Conservation (phyloP, 2,797 vertebrate genomes). For the Parotocinclus haroldoi region DNA sequence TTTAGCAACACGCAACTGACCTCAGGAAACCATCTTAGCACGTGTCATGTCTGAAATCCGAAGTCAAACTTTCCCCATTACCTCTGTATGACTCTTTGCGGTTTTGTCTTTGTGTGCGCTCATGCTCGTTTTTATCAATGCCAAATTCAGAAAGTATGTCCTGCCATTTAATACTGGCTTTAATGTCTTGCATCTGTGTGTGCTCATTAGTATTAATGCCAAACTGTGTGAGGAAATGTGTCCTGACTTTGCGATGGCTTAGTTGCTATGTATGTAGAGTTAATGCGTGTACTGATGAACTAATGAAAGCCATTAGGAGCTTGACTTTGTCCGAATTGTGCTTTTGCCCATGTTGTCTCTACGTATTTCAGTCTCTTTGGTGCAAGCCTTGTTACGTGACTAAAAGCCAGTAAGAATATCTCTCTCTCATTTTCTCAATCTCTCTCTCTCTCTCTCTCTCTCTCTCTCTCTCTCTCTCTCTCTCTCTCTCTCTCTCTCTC, state of each 20-base stretch:
- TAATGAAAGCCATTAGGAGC: too few relatives aligned
- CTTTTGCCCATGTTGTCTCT: too few relatives aligned
- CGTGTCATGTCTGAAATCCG: not conserved
- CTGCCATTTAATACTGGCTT: slow-evolving; percentile 5
- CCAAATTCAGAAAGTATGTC: slow-evolving; percentile 12
- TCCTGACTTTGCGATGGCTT: not conserved
- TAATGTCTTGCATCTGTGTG: slow-evolving; percentile 16
- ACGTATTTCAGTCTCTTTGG: too few relatives aligned
- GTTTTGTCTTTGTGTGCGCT: slow-evolving; percentile 9
- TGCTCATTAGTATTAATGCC: slow-evolving; percentile 7
- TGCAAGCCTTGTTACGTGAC: too few relatives aligned
- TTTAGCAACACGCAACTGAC: not conserved
- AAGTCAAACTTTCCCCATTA: not conserved
- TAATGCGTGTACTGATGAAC: not conserved
- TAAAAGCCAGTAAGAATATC: too few relatives aligned
- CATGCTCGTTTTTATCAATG: slow-evolving; percentile 9
- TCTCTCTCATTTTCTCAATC: too few relatives aligned
- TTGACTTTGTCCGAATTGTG: too few relatives aligned
- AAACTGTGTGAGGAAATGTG: slow-evolving; percentile 12
- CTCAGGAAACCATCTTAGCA: not conserved
- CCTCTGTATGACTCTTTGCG: not conserved
- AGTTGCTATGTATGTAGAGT: not conserved
- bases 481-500: not conserved
- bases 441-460: not conserved
- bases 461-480: not conserved